phyloP scores from a whole-genome alignment of 2,113 vertebrate species.

The Hippocampus guttulatus region DNA sequence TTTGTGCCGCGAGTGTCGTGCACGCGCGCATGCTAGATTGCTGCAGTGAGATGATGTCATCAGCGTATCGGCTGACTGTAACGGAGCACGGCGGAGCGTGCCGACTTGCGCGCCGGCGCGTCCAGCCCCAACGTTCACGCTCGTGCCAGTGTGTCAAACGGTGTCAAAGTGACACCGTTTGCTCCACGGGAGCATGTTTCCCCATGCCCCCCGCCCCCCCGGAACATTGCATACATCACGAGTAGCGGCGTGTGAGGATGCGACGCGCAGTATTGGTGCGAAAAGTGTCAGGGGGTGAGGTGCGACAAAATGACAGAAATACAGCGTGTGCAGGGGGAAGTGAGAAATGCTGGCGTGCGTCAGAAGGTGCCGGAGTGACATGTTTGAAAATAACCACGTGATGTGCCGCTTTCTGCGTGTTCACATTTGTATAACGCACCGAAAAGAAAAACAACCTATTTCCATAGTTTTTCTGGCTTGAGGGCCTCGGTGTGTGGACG shows the following conservation, averaged over 20 bases:
- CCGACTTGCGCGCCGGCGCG: constrained; percentile 18
- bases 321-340: constrained; percentile 29
- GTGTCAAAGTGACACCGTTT: background rate
- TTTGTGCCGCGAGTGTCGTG: constrained; percentile 27
- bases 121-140: constrained; percentile 54
- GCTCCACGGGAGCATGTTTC: background rate
- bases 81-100: constrained; percentile 28
- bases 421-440: background rate
- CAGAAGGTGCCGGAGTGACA: background rate
- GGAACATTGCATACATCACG: constrained; percentile 13
- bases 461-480: no score
- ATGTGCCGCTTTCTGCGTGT: background rate
- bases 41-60: constrained; percentile 73
- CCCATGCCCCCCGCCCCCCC: no score
- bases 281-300: constrained; percentile 40
- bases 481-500: no score
- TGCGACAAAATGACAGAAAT: constrained; percentile 46
- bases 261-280: constrained; percentile 20
- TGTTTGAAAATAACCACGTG: background rate
- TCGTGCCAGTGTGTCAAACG: no score
- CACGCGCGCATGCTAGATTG: constrained; percentile 43
- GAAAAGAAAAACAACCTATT: background rate
- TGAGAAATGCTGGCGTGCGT: constrained; percentile 18
- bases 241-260: constrained; percentile 27
- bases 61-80: constrained; percentile 64